A percentile compares a stretch with the other conserved stretches of the same genome.
These are phyloP conservation scores for Druon quercuslanigerum DNA, from an alignment of 1,140 invertebrate species.

Conservation along the genomic window DNA sequence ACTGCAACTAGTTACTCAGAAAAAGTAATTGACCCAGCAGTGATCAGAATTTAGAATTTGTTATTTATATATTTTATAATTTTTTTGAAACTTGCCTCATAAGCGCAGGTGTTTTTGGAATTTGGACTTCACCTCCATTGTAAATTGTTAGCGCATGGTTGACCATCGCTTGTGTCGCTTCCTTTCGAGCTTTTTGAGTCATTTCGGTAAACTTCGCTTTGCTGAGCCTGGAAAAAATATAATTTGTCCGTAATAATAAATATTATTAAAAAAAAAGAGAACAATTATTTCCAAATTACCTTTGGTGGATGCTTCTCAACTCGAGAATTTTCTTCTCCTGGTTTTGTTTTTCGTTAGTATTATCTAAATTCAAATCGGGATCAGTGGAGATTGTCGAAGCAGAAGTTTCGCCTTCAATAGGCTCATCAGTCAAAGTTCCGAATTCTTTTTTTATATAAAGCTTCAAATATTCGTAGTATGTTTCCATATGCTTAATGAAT, in stretches of 20 bases:
- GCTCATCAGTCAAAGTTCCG: constrained; percentile 34
- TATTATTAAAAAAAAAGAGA: not conserved
- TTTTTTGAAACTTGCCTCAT: constrained; percentile 36
- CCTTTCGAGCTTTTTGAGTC: constrained; percentile 51
- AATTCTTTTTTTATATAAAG: constrained; percentile 64
- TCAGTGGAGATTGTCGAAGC: constrained; percentile 17
- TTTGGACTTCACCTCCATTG: constrained; percentile 58
- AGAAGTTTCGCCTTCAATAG: constrained; percentile 1
- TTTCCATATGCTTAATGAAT: constrained; percentile 66
- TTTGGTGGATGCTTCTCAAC: constrained; percentile 2
- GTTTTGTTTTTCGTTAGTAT: constrained; percentile 3
- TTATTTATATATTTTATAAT: constrained; percentile 28
- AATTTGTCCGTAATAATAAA: not conserved
- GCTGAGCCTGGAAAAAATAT: constrained; percentile 38
- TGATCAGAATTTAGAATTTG: too few relatives aligned
- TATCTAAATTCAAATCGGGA: constrained; percentile 2
- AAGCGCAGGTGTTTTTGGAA: constrained; percentile 50
- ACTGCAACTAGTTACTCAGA: too few relatives aligned
- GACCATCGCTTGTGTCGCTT: constrained; percentile 48
- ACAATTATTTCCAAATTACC: not conserved
- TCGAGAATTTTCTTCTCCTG: constrained; percentile 10
- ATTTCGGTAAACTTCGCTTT: constrained; percentile 61
- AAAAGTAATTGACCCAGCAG: too few relatives aligned
- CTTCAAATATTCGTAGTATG: constrained; percentile 64
- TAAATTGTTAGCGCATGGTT: constrained; percentile 56